Base-by-base conservation (phyloP, 2,888 invertebrate genomes). In the Polietes domitor region DNA sequence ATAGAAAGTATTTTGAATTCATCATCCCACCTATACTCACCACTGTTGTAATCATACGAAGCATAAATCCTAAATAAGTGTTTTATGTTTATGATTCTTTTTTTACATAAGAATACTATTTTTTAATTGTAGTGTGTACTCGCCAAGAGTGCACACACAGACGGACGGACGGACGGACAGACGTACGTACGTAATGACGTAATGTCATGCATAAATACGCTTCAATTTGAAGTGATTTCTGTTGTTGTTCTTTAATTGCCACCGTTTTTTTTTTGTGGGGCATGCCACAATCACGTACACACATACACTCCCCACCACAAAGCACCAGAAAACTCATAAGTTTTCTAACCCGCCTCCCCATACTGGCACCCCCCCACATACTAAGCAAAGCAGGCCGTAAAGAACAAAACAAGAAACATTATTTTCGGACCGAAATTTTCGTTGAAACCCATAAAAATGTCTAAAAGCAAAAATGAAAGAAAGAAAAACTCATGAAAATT, bases 11-110 rank as follows among this genome's bases (percentile, higher is more conserved):
- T 80, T 83, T 80, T 78, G 50, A 80, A 80, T 75, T 83, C 65
- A 80, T 83, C 80, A 80, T 80, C 80, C 80, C 83, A 83, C 83
- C 83, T 83, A 72, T 75, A 80, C 63, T 83, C 75, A 80, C 70
- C 80, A 80, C 83, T 80, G 71, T 80, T 77, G 58, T 68, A 68
- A 43, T 68, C 21, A 24, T 72, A 78, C 63, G n/a, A 82, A 83
- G n/a, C 75, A 80, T 80, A 77, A 83, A 74, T 75, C 71, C 43
- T 24, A 58, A 77, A 80, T 55, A 19, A 41, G 43, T 77, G 70
- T 72, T 83, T 80, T 80, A 61, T 61, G 68, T 61, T 19, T 47
- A 73, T 74, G 24, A 53, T 70, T 61, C 26, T 76, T 2, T 61
- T 47, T 61, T 41, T 73, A 73, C 43, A 21, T 41, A 68, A 68